Evolutionary conservation across 1,140 invertebrate species (phyloP).

Genomic region (Pantala flavescens): DNA sequence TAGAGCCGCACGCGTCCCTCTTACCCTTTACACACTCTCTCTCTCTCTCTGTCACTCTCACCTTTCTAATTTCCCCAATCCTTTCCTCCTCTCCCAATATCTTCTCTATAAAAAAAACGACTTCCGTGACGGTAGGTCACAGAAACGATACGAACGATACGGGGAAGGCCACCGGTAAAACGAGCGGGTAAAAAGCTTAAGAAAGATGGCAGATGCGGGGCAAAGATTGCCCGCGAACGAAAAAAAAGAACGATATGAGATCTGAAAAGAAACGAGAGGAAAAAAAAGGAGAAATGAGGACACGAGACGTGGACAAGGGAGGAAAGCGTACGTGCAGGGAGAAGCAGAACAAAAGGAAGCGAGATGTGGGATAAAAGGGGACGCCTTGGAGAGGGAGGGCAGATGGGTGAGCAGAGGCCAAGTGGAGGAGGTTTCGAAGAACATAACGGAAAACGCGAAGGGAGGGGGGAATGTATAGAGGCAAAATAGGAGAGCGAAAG

Average conservation of each 20-base stretch:
- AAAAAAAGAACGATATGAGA: neutral
- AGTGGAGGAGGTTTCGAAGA: neutral
- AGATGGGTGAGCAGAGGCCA: neutral
- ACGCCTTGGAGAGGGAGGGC: neutral
- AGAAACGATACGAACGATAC: neutral
- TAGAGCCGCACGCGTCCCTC: neutral
- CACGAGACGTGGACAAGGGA: neutral
- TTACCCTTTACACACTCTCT: neutral
- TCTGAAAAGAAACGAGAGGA: neutral
- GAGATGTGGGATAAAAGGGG: neutral
- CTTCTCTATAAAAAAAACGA: neutral
- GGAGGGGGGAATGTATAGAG: neutral
- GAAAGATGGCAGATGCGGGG: neutral
- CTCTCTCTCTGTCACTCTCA: neutral
- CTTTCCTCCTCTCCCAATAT: slow-evolving; percentile 1
- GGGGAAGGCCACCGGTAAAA: neutral
- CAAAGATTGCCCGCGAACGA: neutral
- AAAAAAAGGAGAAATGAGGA: neutral
- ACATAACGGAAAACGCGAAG: neutral
- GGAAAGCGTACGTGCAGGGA: neutral
- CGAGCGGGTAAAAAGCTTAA: neutral
- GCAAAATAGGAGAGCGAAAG: neutral
- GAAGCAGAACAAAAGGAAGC: neutral
- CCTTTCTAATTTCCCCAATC: neutral
- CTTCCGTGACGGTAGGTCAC: neutral